Conservation (phyloP, 1,140 invertebrate species). For the Sitophilus oryzae region DNA sequence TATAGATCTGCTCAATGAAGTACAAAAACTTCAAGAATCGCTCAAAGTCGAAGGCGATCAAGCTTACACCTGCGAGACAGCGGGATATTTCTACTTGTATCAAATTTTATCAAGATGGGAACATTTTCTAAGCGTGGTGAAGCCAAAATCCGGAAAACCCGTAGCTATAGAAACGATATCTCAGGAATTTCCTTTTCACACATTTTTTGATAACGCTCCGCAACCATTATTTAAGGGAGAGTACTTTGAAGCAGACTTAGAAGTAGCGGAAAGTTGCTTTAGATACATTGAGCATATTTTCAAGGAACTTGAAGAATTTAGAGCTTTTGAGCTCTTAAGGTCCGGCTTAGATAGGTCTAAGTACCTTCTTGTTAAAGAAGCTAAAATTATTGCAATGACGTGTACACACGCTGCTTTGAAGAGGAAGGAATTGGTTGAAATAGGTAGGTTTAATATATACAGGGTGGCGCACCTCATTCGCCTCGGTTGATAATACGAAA, state of each 20-base stretch:
- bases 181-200: slow-evolving; percentile 86
- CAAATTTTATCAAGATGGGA: slow-evolving; percentile 89
- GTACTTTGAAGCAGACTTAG: slow-evolving; percentile 80
- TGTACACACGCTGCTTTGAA: slow-evolving; percentile 99
- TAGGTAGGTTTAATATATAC: too few species aligned
- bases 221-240: slow-evolving; percentile 84
- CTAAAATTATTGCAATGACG: slow-evolving; percentile 99
- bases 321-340: slow-evolving; percentile 93
- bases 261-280: slow-evolving; percentile 90
- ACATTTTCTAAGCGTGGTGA: slow-evolving; percentile 66
- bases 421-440: slow-evolving; percentile 90
- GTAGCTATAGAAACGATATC: slow-evolving; percentile 48
- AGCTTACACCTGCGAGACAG: slow-evolving; percentile 97
- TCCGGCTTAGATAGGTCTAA: slow-evolving; percentile 93
- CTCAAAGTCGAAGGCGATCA: slow-evolving; percentile 84
- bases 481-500: too few species aligned
- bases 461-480: too few species aligned
- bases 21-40: slow-evolving; percentile 82
- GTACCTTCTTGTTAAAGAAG: slow-evolving; percentile 96
- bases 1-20: slow-evolving; percentile 82
- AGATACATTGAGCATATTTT: slow-evolving; percentile 95
- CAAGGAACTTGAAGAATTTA: slow-evolving; percentile 94
- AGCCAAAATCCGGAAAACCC: slow-evolving; percentile 46
- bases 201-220: slow-evolving; percentile 88
- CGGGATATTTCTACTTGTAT: slow-evolving; percentile 86